Conservation (phyloP, 2,797 vertebrate species). For the Enteromius anoplus region DNA sequence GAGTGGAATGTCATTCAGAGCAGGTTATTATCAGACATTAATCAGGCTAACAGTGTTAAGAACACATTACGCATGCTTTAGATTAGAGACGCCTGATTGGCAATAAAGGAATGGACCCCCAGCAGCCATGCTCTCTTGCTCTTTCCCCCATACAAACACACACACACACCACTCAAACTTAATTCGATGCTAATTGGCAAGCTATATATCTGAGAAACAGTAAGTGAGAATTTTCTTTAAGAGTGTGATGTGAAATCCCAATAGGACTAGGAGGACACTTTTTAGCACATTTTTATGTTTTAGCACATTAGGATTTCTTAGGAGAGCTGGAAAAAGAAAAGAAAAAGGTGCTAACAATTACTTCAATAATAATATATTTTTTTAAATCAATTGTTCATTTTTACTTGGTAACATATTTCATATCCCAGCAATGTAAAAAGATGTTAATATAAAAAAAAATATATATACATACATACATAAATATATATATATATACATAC, state of each 20-base stretch:
- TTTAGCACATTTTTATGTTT: slow-evolving; percentile 26
- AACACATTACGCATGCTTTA: slow-evolving; percentile 60
- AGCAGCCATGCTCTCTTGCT: slow-evolving; percentile 31
- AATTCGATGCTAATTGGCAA: slow-evolving; percentile 45
- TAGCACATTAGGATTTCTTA: slow-evolving; percentile 16
- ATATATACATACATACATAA: too few species aligned
- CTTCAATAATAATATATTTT: not conserved
- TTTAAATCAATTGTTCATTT: not conserved
- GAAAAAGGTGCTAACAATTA: not conserved
- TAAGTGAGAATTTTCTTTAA: slow-evolving; percentile 36
- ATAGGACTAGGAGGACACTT: not conserved
- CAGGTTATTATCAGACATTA: slow-evolving; percentile 66
- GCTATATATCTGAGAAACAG: slow-evolving; percentile 27
- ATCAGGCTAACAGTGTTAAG: slow-evolving; percentile 66
- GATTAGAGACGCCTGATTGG: slow-evolving; percentile 62
- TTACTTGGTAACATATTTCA: not conserved
- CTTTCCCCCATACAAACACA: not conserved
- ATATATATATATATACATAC: too few species aligned
- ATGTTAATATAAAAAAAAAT: too few species aligned
- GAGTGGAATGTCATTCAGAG: slow-evolving; percentile 61
- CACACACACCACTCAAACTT: slow-evolving; percentile 17
- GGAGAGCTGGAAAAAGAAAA: not conserved
- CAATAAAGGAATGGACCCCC: slow-evolving; percentile 61
- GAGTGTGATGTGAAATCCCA: slow-evolving; percentile 29
- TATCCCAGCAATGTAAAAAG: not conserved